These are phyloP conservation scores for Caenorhabditis sp. DNA, from an alignment of 2,888 invertebrate genomes.

Conservation along the genomic window DNA sequence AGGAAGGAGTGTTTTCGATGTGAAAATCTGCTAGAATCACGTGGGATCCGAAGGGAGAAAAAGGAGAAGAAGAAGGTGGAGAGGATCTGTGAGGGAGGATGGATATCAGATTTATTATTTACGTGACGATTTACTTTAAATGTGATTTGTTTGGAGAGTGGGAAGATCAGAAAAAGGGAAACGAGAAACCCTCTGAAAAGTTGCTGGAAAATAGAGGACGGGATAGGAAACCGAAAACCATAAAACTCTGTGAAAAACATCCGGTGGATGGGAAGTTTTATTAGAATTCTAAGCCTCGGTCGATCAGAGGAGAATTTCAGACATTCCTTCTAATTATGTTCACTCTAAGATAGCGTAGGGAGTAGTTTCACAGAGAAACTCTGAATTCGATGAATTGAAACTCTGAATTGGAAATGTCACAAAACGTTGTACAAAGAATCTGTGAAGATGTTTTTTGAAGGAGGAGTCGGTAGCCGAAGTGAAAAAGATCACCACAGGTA, in stretches of 20 bases:
- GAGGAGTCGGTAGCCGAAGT: too few relatives aligned
- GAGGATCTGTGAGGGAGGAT: background rate
- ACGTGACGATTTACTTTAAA: constrained; percentile 53
- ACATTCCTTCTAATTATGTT: background rate
- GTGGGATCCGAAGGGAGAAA: constrained; percentile 26
- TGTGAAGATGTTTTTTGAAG: too few relatives aligned
- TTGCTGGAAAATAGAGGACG: constrained; percentile 3
- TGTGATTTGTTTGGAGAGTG: constrained; percentile 29
- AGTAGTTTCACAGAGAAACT: too few relatives aligned
- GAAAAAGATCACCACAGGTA: too few relatives aligned
- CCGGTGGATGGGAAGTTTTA: background rate
- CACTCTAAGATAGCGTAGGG: background rate
- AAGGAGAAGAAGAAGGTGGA: constrained; percentile 2
- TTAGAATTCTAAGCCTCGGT: background rate
- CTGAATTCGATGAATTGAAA: too few relatives aligned
- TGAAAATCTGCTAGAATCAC: constrained; percentile 38
- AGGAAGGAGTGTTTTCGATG: constrained; percentile 10
- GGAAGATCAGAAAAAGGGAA: background rate
- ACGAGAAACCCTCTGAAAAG: constrained; percentile 3
- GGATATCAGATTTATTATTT: constrained; percentile 30
- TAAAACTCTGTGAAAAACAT: constrained; percentile 9
- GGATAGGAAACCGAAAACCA: constrained; percentile 5
- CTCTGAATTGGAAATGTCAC: too few relatives aligned
- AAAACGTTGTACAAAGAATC: too few relatives aligned
- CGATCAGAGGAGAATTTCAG: background rate